A percentile compares a stretch with the other conserved stretches of the same genome.
phyloP scores from a whole-genome alignment of 2,888 invertebrate species.

The Trypoxylon attenuatum region DNA sequence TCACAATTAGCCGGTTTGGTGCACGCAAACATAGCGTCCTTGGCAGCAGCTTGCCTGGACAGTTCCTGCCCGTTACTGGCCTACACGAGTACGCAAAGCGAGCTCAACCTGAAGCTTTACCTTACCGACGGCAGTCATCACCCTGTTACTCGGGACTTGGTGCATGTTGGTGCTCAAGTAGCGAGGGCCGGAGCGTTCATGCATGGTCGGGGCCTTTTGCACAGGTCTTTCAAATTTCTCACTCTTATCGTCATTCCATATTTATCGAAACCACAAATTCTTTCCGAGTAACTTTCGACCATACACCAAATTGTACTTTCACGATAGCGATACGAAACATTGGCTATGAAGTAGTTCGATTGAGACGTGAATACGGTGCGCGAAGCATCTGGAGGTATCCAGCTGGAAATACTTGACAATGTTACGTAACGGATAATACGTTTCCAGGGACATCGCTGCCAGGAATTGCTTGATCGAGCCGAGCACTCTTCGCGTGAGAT shows the following conservation, averaged over 20 bases:
- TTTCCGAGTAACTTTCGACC: no score
- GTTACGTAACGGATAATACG: neutral
- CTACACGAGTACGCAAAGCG: slow-evolving; percentile 79
- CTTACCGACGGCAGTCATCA: slow-evolving; percentile 73
- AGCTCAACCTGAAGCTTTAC: slow-evolving; percentile 71
- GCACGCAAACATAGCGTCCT: slow-evolving; percentile 83
- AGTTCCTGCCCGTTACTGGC: slow-evolving; percentile 81
- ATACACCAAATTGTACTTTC: no score
- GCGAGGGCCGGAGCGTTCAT: slow-evolving; percentile 91
- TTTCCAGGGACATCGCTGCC: slow-evolving; percentile 85
- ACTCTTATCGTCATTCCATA: neutral
- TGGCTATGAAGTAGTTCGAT: no score
- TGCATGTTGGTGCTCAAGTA: slow-evolving; percentile 89
- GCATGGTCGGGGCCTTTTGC: slow-evolving; percentile 90
- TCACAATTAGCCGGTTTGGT: slow-evolving; percentile 83
- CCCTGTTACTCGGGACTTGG: slow-evolving; percentile 85
- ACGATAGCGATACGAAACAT: no score
- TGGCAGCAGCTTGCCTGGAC: slow-evolving; percentile 82
- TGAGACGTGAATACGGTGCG: no score
- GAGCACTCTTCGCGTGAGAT: slow-evolving; percentile 84
- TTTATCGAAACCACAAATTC: no score
- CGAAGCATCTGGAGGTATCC: neutral
- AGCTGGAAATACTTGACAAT: neutral
- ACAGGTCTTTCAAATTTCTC: slow-evolving; percentile 74
- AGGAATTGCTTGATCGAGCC: slow-evolving; percentile 85